Evolutionary conservation across 2,888 invertebrate genomes (phyloP).

Genomic region (Tetragonula carbonaria): DNA sequence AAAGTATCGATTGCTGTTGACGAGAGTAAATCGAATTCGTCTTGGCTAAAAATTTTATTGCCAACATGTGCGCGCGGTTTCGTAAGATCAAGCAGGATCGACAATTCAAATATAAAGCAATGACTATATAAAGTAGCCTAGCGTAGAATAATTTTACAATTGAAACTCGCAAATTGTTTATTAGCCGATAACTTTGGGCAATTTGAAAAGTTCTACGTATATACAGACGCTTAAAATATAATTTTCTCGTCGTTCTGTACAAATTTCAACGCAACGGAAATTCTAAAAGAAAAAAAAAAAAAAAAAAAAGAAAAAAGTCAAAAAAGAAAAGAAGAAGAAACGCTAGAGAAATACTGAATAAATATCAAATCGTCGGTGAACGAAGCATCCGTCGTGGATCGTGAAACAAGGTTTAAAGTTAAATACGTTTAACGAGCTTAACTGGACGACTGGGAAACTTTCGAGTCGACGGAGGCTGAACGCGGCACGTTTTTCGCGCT

Average conservation of each 20-base stretch:
- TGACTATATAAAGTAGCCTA: neutral
- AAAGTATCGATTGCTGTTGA: neutral
- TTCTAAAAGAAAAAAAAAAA: too few species aligned
- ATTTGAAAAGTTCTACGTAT: neutral
- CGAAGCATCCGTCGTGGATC: too few species aligned
- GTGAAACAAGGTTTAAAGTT: too few species aligned
- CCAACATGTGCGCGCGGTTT: too few species aligned
- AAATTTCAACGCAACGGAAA: neutral
- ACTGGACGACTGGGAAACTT: constrained; percentile 71
- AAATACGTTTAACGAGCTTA: constrained; percentile 28
- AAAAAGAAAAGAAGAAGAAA: neutral
- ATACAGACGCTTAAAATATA: neutral
- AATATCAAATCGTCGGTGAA: constrained; percentile 11
- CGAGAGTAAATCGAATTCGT: neutral
- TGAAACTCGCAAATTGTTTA: neutral
- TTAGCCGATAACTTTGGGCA: neutral
- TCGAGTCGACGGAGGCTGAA: constrained; percentile 76
- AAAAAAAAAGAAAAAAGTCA: too few species aligned
- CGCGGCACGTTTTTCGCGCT: constrained; percentile 74
- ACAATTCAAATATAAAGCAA: neutral
- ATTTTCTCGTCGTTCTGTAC: neutral
- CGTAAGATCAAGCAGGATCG: neutral
- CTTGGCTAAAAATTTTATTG: neutral
- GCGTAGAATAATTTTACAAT: neutral
- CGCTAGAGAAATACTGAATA: constrained; percentile 4